Conservation (phyloP, 2,888 invertebrate species). For the Spodoptera littoralis region DNA sequence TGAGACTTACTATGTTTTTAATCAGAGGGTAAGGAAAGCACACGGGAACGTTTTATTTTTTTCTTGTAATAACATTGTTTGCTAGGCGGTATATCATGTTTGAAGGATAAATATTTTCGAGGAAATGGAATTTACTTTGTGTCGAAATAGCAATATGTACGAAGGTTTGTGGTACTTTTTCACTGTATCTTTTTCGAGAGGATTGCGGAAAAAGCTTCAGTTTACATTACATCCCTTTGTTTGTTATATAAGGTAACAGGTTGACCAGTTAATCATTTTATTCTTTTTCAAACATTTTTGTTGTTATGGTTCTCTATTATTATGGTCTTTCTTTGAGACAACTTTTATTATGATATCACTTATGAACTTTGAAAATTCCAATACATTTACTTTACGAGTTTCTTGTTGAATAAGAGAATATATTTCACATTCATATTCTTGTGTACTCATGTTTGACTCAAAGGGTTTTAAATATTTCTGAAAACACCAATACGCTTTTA, state of each 20-base stretch:
- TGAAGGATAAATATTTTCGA: slow-evolving; percentile 42
- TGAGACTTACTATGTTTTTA: slow-evolving; percentile 53
- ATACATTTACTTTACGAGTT: no score
- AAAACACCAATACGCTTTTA: background rate
- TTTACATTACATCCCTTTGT: slow-evolving; percentile 13
- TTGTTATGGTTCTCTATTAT: no score
- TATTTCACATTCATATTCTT: no score
- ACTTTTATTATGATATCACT: no score
- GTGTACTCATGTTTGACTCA: background rate
- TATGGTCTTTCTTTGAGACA: no score
- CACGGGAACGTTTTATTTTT: slow-evolving; percentile 38
- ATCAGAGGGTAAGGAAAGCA: slow-evolving; percentile 45
- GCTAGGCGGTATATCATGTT: slow-evolving; percentile 37
- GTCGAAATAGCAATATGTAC: slow-evolving; percentile 27
- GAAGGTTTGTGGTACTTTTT: slow-evolving; percentile 20
- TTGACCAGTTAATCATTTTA: slow-evolving; percentile 5
- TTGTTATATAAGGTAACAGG: slow-evolving; percentile 12
- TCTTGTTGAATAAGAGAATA: no score
- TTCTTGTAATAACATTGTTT: slow-evolving; percentile 43
- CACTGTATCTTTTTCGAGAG: slow-evolving; percentile 10
- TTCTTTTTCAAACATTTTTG: no score
- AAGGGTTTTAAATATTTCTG: background rate
- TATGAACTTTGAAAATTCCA: no score
- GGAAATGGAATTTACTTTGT: slow-evolving; percentile 39
- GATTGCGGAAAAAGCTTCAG: slow-evolving; percentile 8